phyloP scores from a whole-genome alignment of 2,797 vertebrate species.

The Sarcophilus harrisii region DNA sequence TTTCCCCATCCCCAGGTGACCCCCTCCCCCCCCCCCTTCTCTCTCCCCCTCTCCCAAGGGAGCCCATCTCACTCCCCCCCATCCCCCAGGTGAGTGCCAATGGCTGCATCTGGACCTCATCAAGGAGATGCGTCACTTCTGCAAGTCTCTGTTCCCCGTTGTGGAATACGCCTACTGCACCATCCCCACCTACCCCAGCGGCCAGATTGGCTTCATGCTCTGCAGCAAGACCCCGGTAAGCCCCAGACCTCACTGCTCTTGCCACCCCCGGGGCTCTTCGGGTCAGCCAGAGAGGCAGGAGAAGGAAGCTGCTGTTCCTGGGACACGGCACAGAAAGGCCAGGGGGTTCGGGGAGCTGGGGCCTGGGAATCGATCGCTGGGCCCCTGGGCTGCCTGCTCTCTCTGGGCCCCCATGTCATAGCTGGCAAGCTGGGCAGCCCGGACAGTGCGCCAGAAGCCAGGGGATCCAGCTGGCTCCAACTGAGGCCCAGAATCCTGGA shows the following conservation, averaged over 20 bases:
- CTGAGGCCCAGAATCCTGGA: background rate
- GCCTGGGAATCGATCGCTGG: background rate
- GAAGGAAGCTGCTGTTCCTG: background rate
- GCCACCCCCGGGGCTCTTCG: conserved; percentile 85
- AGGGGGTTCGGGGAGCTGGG: background rate
- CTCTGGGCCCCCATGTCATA: background rate
- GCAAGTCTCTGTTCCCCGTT: conserved; percentile 96
- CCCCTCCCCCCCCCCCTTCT: no score
- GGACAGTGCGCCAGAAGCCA: background rate
- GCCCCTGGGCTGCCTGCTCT: background rate
- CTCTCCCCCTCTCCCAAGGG: background rate
- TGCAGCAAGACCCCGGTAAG: conserved; percentile 97
- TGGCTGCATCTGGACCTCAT: conserved; percentile 99
- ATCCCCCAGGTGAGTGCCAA: conserved; percentile 92
- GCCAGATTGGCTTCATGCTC: conserved; percentile 99
- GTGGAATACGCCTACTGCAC: conserved; percentile 97
- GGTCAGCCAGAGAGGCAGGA: background rate
- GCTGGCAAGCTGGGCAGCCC: background rate
- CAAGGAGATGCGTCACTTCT: conserved; percentile 98
- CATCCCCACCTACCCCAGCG: conserved; percentile 97
- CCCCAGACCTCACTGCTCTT: background rate
- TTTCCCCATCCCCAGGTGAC: background rate
- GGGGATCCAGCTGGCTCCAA: background rate
- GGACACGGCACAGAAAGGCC: background rate
- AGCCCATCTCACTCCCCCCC: no score